Conservation (phyloP, 2,113 vertebrate genomes). For the Elephas maximus region DNA sequence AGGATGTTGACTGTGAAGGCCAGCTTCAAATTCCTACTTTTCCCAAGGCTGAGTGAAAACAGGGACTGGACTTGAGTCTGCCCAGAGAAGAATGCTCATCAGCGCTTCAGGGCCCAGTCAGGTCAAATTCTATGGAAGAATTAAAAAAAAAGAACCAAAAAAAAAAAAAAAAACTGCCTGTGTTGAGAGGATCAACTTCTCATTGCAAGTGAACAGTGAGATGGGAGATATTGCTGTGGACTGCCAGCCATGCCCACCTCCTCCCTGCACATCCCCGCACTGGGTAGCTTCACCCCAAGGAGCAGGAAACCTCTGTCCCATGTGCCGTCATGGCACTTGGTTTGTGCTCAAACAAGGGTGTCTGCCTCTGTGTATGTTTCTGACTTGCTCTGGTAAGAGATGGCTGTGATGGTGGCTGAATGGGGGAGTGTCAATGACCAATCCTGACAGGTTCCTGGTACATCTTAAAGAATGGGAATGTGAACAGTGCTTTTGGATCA, state of each 20-base stretch:
- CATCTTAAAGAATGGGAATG: not conserved
- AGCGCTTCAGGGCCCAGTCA: too few relatives aligned
- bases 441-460: not conserved
- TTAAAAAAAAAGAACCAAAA: too few relatives aligned
- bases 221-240: too few relatives aligned
- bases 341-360: rapidly evolving
- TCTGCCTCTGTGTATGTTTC: not conserved
- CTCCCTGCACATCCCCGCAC: too few relatives aligned
- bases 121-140: too few relatives aligned
- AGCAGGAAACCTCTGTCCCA: too few relatives aligned
- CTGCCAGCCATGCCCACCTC: too few relatives aligned
- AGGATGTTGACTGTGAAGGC: not conserved
- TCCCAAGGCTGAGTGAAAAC: not conserved
- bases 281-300: too few relatives aligned
- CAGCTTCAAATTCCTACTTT: not conserved
- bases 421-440: not conserved
- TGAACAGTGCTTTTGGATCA: not conserved
- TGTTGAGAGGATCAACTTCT: too few relatives aligned
- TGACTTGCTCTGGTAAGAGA: not conserved
- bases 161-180: too few relatives aligned
- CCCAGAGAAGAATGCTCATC: not conserved
- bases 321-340: not conserved
- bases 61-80: not conserved
- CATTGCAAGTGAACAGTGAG: too few relatives aligned
- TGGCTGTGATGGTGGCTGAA: not conserved